phyloP scores from a whole-genome alignment of 2,113 vertebrate genomes.

The Peromyscus leucopus region DNA sequence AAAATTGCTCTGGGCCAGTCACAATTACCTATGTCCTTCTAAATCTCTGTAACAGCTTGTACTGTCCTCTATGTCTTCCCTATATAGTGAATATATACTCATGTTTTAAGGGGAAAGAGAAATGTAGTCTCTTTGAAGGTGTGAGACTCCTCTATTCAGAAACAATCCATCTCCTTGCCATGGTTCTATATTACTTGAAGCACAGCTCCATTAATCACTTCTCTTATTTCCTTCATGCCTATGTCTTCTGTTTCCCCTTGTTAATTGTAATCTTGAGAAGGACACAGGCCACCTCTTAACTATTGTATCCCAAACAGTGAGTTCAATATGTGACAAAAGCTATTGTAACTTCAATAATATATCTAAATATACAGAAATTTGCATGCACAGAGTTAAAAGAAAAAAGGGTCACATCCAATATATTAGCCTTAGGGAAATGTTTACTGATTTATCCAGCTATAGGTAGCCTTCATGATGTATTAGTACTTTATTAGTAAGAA shows the following conservation, averaged over 20 bases:
- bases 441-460: conserved; percentile 21
- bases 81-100: neutral
- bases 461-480: neutral
- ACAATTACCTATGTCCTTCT: neutral
- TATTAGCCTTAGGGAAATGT: neutral
- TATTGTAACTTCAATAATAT: conserved; percentile 26
- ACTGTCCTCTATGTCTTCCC: neutral
- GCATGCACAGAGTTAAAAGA: neutral
- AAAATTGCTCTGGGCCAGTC: neutral
- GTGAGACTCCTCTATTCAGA: neutral
- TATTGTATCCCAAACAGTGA: neutral
- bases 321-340: neutral
- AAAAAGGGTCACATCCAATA: neutral
- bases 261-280: conserved; percentile 11
- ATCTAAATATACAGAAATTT: neutral
- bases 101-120: neutral
- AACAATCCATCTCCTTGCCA: neutral
- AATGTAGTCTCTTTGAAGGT: neutral
- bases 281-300: neutral
- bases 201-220: neutral
- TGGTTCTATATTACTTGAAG: neutral
- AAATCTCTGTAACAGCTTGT: conserved; percentile 2
- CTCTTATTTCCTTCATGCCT: neutral
- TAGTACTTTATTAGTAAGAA: conserved; percentile 31
- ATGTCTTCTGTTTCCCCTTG: conserved; percentile 1